Base-by-base conservation (phyloP, 2,797 vertebrate species). In the Poecilia gillii region DNA sequence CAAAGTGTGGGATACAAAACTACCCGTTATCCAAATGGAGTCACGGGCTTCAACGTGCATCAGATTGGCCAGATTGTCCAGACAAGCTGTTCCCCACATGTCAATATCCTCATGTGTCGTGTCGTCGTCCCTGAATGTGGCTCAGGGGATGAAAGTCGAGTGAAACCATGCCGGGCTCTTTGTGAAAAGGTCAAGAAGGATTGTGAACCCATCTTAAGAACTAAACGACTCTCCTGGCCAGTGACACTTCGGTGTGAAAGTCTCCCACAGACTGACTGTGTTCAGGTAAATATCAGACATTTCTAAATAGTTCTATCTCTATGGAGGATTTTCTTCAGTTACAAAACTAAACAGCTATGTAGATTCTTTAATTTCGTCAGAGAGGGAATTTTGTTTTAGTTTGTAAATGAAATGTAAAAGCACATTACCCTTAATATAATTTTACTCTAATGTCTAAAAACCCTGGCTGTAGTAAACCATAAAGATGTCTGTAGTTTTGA, bases 121-220 rank as follows among this genome's bases (percentile, higher is more conserved):
- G 83, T 90, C 0, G 92, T 25, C 0, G 83, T 94, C n/a, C 93
- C 94, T 0, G 92, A 94, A 64, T 94, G 93, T 14, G 36, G 70
- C 70, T 73, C 88, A 0, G 87, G 84, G 0, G 78, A 88, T 0
- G 23, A 82, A 77, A 82, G 2, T 78, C 77, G 57, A 1, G 16
- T 57, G 47, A 92, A 88, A 75, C 94, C 93, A 0, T 95, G 94
- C 74, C 71, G 83, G 16, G 78, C 87, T 6, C 85, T 95, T 23
- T 95, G 94, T 41, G 80, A 90, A 33, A 91, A 84, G 74, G 94
- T 94, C 62, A 93, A 90, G 87, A 66, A 76, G 0, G 94, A 94
- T 68, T 95, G 94, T 1, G 90, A 91, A 0, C 39, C 87, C 0
- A 2, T 45, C 3, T 18, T 95, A 28, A 90, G 3, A 47, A 23